Conservation (phyloP, 1,140 invertebrate genomes). For the Belonocnema kinseyi region DNA sequence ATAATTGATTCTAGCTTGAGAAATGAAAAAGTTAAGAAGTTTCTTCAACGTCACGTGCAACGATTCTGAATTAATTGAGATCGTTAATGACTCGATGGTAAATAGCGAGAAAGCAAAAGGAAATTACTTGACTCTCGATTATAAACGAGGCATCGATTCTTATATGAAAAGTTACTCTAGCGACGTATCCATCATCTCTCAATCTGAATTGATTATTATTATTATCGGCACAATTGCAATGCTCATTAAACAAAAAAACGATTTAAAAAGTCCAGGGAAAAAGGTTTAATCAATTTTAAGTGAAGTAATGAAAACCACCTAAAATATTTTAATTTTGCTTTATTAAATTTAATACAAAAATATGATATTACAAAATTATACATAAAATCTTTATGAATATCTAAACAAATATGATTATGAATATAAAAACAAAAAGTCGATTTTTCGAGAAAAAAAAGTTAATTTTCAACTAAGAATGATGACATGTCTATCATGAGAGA, state of each 20-base stretch:
- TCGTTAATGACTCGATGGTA: conserved; percentile 10
- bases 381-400: too few species aligned
- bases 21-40: too few species aligned
- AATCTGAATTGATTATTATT: conserved; percentile 31
- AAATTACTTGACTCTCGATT: conserved; percentile 17
- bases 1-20: background rate
- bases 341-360: too few species aligned
- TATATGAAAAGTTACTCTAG: conserved; percentile 40
- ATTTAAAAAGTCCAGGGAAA: background rate
- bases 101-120: background rate
- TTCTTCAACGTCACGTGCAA: conserved; percentile 33
- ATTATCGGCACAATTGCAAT: conserved; percentile 32
- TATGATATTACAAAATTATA: too few species aligned
- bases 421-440: too few species aligned
- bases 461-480: too few species aligned
- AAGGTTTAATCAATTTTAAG: background rate
- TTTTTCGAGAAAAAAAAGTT: too few species aligned
- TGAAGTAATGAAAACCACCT: too few species aligned
- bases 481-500: too few species aligned
- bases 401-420: too few species aligned
- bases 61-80: conserved; percentile 41
- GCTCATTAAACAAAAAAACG: background rate
- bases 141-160: conserved; percentile 23
- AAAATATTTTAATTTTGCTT: too few species aligned
- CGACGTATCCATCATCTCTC: conserved; percentile 39